Conservation (phyloP, 2,113 vertebrate genomes). For the Corynorhinus townsendii region DNA sequence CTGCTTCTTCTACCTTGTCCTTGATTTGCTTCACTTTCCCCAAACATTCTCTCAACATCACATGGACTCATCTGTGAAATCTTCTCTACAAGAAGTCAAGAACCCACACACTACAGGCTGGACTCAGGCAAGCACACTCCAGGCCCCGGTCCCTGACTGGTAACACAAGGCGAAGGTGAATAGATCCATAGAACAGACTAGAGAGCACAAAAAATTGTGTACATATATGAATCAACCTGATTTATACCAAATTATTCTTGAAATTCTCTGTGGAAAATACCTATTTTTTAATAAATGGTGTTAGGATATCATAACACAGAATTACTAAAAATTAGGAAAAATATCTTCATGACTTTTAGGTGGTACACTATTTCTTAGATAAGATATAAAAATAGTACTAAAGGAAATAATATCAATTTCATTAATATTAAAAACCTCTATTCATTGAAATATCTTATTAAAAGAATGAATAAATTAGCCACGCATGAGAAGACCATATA, state of each 20-base stretch:
- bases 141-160: too few relatives aligned
- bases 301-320: background rate
- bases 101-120: too few relatives aligned
- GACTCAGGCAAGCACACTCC: too few relatives aligned
- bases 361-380: background rate
- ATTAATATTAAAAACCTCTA: background rate
- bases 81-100: too few relatives aligned
- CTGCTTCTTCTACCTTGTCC: too few relatives aligned
- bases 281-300: background rate
- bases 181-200: background rate
- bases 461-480: background rate
- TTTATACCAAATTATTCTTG: background rate
- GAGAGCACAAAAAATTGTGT: background rate
- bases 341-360: background rate
- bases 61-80: too few relatives aligned
- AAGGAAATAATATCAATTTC: background rate
- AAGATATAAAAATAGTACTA: background rate
- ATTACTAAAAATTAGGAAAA: background rate
- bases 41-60: too few relatives aligned
- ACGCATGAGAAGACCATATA: background rate
- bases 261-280: background rate
- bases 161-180: background rate
- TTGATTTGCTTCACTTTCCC: too few relatives aligned
- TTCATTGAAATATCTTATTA: background rate
- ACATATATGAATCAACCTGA: background rate